phyloP scores from a whole-genome alignment of 1,140 invertebrate species.

The Scaptomyza graminum region DNA sequence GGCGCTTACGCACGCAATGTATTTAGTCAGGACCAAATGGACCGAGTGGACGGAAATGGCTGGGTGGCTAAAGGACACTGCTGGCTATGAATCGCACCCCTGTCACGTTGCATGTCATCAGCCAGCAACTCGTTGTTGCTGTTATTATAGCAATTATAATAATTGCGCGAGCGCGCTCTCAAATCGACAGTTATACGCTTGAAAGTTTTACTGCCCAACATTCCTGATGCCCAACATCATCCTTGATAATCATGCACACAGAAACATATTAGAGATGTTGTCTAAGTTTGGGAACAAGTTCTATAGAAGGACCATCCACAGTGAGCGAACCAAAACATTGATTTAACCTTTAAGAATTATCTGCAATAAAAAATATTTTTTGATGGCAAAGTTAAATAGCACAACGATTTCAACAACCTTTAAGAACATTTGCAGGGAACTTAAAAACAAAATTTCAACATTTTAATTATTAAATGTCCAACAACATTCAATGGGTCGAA shows the following conservation, averaged over 20 bases:
- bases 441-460: too few relatives aligned
- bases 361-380: too few relatives aligned
- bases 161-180: conserved; percentile 73
- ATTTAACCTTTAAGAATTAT: too few relatives aligned
- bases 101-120: conserved; percentile 66
- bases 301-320: neutral
- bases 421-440: too few relatives aligned
- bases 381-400: too few relatives aligned
- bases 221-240: conserved; percentile 26
- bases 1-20: conserved; percentile 64
- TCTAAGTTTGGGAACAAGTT: neutral
- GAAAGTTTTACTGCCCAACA: conserved; percentile 32
- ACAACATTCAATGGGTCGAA: too few relatives aligned
- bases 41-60: neutral
- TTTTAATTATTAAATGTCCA: too few relatives aligned
- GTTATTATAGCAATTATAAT: conserved; percentile 78
- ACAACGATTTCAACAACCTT: too few relatives aligned
- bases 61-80: conserved; percentile 14
- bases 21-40: neutral
- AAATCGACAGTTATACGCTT: conserved; percentile 72
- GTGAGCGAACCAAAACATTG: too few relatives aligned
- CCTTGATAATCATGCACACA: conserved; percentile 38
- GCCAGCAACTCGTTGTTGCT: conserved; percentile 58
- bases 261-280: conserved; percentile 26
- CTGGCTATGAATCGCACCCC: conserved; percentile 18